A percentile compares a stretch with the other conserved stretches of the same genome.
These are phyloP conservation scores for Hydrozoanthus gracilis DNA, from an alignment of 92 coral and sea anemone genomes.

Conservation along the genomic window DNA sequence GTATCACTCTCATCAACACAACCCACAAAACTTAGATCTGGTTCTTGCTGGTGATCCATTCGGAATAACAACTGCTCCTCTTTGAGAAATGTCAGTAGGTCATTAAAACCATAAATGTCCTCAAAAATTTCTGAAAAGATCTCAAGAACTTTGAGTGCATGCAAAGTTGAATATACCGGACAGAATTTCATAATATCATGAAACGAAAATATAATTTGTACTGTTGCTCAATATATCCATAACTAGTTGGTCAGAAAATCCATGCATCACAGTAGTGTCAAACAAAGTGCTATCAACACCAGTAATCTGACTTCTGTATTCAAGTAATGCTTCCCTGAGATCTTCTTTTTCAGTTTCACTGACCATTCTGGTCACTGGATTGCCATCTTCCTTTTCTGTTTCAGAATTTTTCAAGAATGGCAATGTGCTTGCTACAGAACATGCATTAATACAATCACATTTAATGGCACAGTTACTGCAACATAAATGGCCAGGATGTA, in stretches of 20 bases:
- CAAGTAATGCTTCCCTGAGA: constrained; percentile 49
- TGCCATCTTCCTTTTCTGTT: constrained; percentile 1
- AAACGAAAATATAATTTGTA: constrained; percentile 44
- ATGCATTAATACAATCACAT: constrained; percentile 3
- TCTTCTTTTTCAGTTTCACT: constrained; percentile 36
- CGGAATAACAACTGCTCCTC: background rate
- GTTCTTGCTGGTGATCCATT: background rate
- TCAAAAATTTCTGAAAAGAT: constrained; percentile 52
- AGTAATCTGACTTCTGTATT: constrained; percentile 15
- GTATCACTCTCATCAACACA: constrained; percentile 1
- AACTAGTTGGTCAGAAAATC: constrained; percentile 52
- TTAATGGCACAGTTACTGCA: constrained; percentile 28
- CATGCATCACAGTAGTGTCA: constrained; percentile 17
- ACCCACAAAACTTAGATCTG: background rate
- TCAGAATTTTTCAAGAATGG: constrained; percentile 23
- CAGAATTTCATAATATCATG: constrained; percentile 51
- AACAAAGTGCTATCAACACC: constrained; percentile 21
- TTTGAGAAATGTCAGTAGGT: constrained; percentile 29
- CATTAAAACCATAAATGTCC: constrained; percentile 48
- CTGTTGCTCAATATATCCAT: constrained; percentile 48
- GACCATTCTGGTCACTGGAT: constrained; percentile 7
- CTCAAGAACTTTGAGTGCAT: constrained; percentile 54
- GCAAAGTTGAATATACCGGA: constrained; percentile 52
- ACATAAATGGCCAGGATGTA: constrained; percentile 8
- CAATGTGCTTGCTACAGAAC: background rate